phyloP scores from a whole-genome alignment of 1,140 invertebrate genomes.

The Drosophila pruinosa region DNA sequence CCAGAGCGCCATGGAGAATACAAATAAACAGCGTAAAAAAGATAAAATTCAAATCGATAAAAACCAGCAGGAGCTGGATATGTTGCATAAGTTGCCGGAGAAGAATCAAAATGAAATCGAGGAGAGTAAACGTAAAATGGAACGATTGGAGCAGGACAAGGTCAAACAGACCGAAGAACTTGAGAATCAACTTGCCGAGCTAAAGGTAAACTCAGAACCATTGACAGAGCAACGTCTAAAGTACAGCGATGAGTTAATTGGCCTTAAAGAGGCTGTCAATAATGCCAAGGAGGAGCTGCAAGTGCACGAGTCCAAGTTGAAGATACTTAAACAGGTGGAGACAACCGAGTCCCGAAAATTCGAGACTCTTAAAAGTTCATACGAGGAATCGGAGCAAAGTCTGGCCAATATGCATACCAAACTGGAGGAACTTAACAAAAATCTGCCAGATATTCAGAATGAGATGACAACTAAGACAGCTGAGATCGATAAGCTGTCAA shows the following conservation, averaged over 20 bases:
- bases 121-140: constrained; percentile 86
- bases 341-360: constrained; percentile 90
- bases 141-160: constrained; percentile 84
- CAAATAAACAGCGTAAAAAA: constrained; percentile 86
- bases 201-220: constrained; percentile 85
- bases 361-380: constrained; percentile 84
- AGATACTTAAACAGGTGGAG: constrained; percentile 91
- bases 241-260: constrained; percentile 78
- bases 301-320: constrained; percentile 91
- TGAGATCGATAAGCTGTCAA: constrained; percentile 51
- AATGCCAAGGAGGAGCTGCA: constrained; percentile 87
- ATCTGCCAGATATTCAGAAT: constrained; percentile 83
- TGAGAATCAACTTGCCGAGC: constrained; percentile 84
- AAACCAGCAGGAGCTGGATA: constrained; percentile 86
- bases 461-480: constrained; percentile 57
- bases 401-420: constrained; percentile 84
- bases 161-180: constrained; percentile 85
- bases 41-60: constrained; percentile 86
- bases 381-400: constrained; percentile 82
- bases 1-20: constrained; percentile 86
- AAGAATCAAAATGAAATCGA: constrained; percentile 89
- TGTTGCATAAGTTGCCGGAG: constrained; percentile 87
- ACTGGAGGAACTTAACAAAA: constrained; percentile 87
- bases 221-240: constrained; percentile 87
- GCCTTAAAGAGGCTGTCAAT: constrained; percentile 57